phyloP scores from a whole-genome alignment of 2,888 invertebrate species.

The Strigamia crassipes region DNA sequence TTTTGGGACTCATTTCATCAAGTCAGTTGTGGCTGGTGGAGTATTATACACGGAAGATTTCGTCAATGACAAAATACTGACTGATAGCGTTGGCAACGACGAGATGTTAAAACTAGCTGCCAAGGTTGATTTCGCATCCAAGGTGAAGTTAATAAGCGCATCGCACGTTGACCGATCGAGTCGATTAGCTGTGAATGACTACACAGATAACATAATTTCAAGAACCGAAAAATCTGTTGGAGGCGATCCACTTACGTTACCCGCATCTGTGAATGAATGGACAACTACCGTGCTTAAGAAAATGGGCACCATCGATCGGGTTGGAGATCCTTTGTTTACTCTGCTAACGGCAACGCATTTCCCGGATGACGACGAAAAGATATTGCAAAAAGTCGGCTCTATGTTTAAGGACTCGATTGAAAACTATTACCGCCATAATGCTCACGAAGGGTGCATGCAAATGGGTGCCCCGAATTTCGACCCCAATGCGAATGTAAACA shows the following conservation, averaged over 20 bases:
- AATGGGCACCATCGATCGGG: neutral
- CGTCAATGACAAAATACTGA: neutral
- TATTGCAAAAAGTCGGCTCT: neutral
- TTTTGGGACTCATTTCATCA: constrained; percentile 24
- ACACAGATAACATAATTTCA: neutral
- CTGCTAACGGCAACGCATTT: neutral
- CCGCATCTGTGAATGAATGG: constrained; percentile 11
- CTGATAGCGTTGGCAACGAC: neutral
- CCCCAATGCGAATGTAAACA: neutral
- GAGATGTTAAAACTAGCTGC: neutral
- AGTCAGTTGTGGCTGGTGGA: neutral
- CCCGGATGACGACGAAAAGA: neutral
- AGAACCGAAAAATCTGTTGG: neutral
- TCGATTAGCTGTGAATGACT: neutral
- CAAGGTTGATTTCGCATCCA: neutral
- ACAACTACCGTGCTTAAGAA: neutral
- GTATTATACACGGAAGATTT: neutral
- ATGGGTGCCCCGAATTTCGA: constrained; percentile 10
- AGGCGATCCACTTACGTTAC: neutral
- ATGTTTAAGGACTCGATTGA: neutral
- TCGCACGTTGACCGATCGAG: neutral
- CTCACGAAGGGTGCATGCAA: constrained; percentile 12
- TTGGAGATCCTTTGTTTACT: neutral
- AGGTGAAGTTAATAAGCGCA: neutral
- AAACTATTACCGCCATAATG: constrained; percentile 1